Evolutionary conservation across 2,888 invertebrate species (phyloP).

Genomic region (Nasonia oneida): DNA sequence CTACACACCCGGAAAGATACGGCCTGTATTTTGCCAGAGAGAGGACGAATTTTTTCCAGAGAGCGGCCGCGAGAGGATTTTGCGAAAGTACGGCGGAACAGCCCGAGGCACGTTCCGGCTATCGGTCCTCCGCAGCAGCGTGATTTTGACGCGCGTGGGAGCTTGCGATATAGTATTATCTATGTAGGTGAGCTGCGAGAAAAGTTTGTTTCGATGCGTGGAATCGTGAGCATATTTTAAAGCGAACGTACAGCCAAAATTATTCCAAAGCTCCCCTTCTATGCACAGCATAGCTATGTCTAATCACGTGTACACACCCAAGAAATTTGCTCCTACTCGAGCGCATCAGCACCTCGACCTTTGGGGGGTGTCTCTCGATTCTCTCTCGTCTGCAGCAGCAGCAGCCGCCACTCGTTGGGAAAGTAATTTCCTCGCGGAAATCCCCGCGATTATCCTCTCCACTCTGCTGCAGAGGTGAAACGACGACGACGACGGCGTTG

Average conservation of each 20-base stretch:
- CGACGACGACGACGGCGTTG: slow-evolving; percentile 18
- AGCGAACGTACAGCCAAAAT: too few species aligned
- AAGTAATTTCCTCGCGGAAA: slow-evolving; percentile 76
- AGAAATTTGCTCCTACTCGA: neutral
- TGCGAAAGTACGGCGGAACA: neutral
- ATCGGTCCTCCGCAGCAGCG: neutral
- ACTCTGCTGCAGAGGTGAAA: slow-evolving; percentile 2
- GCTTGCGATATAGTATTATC: neutral
- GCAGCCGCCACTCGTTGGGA: slow-evolving; percentile 68
- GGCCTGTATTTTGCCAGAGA: slow-evolving; percentile 16
- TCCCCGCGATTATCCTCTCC: slow-evolving; percentile 72
- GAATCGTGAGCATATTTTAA: neutral
- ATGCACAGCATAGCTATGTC: neutral
- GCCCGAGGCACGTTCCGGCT: slow-evolving; percentile 10
- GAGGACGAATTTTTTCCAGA: neutral
- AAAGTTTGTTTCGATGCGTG: neutral
- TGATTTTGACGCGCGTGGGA: neutral
- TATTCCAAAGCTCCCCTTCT: too few species aligned
- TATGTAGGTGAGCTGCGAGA: neutral
- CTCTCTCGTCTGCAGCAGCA: slow-evolving; percentile 36
- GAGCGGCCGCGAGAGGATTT: neutral
- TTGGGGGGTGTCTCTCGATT: slow-evolving; percentile 13
- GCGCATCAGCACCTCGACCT: slow-evolving; percentile 11
- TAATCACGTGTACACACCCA: neutral
- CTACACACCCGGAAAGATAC: neutral